Base-by-base conservation (phyloP, 1,140 invertebrate genomes). In the Scylla paramamosain region DNA sequence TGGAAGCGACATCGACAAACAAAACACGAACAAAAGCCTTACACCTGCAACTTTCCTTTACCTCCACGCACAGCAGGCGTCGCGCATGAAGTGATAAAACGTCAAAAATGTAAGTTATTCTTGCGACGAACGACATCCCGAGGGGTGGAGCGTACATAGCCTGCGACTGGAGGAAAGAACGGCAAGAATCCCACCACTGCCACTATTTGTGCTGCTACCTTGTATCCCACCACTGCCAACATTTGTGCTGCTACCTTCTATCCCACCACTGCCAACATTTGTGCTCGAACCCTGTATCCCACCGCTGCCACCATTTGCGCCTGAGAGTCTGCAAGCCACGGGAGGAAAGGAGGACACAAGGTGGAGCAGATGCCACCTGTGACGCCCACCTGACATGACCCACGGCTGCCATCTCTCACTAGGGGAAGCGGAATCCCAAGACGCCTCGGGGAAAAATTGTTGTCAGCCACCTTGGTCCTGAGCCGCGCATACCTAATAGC, bases 101-200 rank as follows among this genome's bases (percentile, higher is more conserved):
- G 67, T 77, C 67, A 77, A n/a, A 77, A 77, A 25, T n/a, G 67
- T 77, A n/a, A 77, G 20, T 77, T 77, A 77, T 77, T 77, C 67
- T n/a, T 20, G 67, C 67, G 67, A n/a, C 67, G 67, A 25, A n/a
- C 67, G 67, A n/a, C 1, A 7, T n/a, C 67, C 67, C 67, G 67
- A 59, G 52, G 67, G 67, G 67, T n/a, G 67, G 67, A 12, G 52
- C 3, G 39, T 2, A 39, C 39, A 39, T 39, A 39, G 39, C 52
- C 52, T 59, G n/a, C 67, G 67, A 3, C 67, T 2, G 12, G 20
- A 77, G 16, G 67, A 12, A n/a, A 77, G 67, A n/a, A 25, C 67
- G 67, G 67, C 67, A 77, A 77, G 67, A 77, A 77, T n/a, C 25
- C 67, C 25, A 20, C 67, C 25, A 20, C 67, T 77, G 25, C 67